These are phyloP conservation scores for Leucoraja erinaceus DNA, from an alignment of 2,113 vertebrate genomes.

Conservation along the genomic window DNA sequence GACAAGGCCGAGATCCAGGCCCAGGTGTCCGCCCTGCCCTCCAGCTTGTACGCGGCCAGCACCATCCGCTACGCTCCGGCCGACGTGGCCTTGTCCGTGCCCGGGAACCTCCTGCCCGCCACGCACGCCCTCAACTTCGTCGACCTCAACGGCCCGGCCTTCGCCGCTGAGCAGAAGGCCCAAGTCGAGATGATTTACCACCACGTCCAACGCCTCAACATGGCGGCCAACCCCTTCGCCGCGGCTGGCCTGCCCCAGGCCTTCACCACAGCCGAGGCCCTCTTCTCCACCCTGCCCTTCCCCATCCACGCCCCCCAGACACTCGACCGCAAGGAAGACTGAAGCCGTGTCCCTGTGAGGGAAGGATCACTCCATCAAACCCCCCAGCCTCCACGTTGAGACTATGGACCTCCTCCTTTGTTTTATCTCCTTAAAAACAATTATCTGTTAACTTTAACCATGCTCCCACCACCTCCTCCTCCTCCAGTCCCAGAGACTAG, in stretches of 20 bases:
- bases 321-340: constrained; percentile 65
- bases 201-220: constrained; percentile 72
- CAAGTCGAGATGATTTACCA: constrained; percentile 64
- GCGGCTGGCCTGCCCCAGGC: constrained; percentile 41
- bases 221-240: constrained; percentile 61
- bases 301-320: constrained; percentile 41
- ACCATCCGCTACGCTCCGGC: constrained; percentile 79
- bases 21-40: constrained; percentile 40
- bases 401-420: neutral
- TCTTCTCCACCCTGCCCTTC: constrained; percentile 50
- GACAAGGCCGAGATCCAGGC: constrained; percentile 53
- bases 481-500: neutral
- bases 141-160: constrained; percentile 47
- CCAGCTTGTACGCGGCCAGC: constrained; percentile 71
- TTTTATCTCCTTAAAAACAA: neutral
- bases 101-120: constrained; percentile 45
- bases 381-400: neutral
- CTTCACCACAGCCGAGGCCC: constrained; percentile 42
- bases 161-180: constrained; percentile 51
- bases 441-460: neutral
- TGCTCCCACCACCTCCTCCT: neutral
- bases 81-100: constrained; percentile 56
- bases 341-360: neutral
- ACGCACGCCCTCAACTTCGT: constrained; percentile 48
- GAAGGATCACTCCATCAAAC: neutral